Evolutionary conservation across 1,140 invertebrate species (phyloP).

Genomic region (Chlorops oryzae): DNA sequence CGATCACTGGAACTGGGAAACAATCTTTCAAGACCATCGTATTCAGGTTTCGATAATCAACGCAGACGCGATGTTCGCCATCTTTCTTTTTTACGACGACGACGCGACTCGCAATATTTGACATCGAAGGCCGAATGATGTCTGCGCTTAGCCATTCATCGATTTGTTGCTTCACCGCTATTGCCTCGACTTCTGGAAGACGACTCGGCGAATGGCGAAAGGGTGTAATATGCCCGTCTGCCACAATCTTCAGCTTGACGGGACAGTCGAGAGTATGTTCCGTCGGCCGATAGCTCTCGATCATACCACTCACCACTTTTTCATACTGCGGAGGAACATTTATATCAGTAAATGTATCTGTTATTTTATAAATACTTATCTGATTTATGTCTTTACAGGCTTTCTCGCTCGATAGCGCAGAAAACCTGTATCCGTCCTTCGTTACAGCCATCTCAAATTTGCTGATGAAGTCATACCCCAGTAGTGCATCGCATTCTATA

Average conservation of each 20-base stretch:
- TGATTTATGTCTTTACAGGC: too few relatives aligned
- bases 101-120: conserved; percentile 24
- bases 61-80: conserved; percentile 17
- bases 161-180: conserved; percentile 8
- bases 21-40: conserved; percentile 21
- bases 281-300: not conserved
- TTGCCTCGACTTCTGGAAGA: conserved; percentile 6
- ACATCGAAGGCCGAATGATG: conserved; percentile 12
- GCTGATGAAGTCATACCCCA: too few relatives aligned
- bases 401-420: too few relatives aligned
- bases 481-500: too few relatives aligned
- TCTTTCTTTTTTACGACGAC: conserved; percentile 33
- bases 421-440: too few relatives aligned
- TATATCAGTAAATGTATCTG: conserved; percentile 3
- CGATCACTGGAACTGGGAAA: conserved; percentile 26
- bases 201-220: conserved; percentile 14
- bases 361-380: conserved; percentile 8
- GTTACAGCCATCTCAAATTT: too few relatives aligned
- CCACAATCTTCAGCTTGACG: conserved; percentile 5
- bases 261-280: not conserved
- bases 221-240: not conserved
- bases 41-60: conserved; percentile 29
- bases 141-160: conserved; percentile 12
- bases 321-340: conserved; percentile 5
- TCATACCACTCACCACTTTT: not conserved